These are phyloP conservation scores for Tachycineta bicolor DNA, from an alignment of 2,113 vertebrate species.

Conservation along the genomic window DNA sequence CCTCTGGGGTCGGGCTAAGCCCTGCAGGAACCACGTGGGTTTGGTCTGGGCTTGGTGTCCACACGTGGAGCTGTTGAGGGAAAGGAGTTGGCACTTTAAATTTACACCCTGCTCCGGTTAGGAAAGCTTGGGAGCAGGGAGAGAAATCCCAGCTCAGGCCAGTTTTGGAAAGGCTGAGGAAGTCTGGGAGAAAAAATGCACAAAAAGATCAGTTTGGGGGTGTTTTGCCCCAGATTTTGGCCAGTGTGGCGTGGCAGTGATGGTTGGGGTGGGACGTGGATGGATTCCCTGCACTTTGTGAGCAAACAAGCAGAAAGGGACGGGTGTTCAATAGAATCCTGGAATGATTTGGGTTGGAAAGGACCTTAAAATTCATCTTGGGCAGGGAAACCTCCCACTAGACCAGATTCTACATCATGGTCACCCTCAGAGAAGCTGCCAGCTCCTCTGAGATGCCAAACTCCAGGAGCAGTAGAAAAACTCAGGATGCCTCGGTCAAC, in stretches of 20 bases:
- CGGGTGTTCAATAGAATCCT: neutral
- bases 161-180: neutral
- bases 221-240: neutral
- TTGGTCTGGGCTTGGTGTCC: neutral
- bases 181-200: neutral
- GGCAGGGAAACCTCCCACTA: neutral
- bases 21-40: neutral
- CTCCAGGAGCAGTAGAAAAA: neutral
- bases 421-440: neutral
- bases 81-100: neutral
- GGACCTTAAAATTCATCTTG: neutral
- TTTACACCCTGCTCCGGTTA: neutral
- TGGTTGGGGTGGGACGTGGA: neutral
- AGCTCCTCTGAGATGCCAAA: neutral
- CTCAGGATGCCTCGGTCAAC: neutral
- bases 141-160: neutral
- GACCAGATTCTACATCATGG: neutral
- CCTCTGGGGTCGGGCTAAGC: neutral
- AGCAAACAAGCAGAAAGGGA: neutral
- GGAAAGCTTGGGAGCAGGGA: neutral
- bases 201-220: neutral
- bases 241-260: accelerated
- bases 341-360: neutral
- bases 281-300: neutral
- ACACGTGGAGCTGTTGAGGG: neutral